These are phyloP conservation scores for Theristicus caerulescens DNA, from an alignment of 2,113 vertebrate species.

Conservation along the genomic window DNA sequence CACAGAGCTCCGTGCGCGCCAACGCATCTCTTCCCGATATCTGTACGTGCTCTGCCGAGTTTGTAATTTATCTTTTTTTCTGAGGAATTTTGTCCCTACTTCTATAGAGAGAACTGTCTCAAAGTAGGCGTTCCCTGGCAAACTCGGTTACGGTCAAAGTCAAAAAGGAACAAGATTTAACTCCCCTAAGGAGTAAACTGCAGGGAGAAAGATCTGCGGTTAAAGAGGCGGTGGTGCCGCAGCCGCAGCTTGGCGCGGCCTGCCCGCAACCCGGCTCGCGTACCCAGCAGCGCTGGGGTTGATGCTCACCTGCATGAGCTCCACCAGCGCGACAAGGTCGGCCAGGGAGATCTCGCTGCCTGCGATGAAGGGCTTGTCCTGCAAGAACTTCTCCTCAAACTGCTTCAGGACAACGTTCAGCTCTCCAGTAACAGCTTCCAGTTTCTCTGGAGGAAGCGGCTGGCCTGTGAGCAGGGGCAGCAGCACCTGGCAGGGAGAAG, in stretches of 20 bases:
- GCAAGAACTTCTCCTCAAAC: slow-evolving; percentile 86
- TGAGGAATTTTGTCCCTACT: neutral
- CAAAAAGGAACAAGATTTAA: neutral
- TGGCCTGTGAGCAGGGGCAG: slow-evolving; percentile 60
- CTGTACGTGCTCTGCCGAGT: neutral
- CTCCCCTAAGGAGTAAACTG: neutral
- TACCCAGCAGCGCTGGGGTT: neutral
- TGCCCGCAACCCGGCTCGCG: neutral
- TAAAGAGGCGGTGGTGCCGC: neutral
- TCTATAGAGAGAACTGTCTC: neutral
- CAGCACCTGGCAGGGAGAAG: slow-evolving; percentile 58
- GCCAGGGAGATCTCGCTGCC: slow-evolving; percentile 84
- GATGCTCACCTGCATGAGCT: slow-evolving; percentile 85
- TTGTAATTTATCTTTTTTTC: neutral
- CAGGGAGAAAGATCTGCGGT: neutral
- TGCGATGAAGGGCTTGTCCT: slow-evolving; percentile 78
- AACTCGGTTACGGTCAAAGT: neutral
- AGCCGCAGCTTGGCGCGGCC: neutral
- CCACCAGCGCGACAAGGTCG: slow-evolving; percentile 84
- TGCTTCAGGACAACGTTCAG: slow-evolving; percentile 73
- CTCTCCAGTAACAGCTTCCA: slow-evolving; percentile 69
- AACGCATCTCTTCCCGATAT: neutral
- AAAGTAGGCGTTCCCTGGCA: neutral
- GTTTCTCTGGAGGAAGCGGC: slow-evolving; percentile 70
- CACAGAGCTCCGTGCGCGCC: neutral